Base-by-base conservation (phyloP, 2,797 vertebrate species). In the Sebastes oblongus region DNA sequence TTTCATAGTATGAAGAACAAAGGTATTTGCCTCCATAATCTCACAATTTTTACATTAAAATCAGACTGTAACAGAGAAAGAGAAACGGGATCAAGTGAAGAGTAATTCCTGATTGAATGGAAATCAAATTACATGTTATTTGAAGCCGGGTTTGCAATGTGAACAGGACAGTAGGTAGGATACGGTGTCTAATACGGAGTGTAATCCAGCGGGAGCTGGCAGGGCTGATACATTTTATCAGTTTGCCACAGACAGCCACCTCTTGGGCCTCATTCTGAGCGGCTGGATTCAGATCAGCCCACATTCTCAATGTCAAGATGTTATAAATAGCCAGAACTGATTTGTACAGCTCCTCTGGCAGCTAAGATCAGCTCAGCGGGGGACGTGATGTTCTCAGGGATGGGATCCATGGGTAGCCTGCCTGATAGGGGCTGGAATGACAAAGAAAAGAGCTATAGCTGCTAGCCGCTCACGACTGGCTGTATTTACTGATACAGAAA, bases 241-340 rank as follows among this genome's bases (percentile, higher is more conserved):
- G 89, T 91, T 90, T 81, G 88, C 85, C 82, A 87, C 92, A 92
- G 91, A 87, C 87, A 77, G 82, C 39, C 86, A 79, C 85, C 86
- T 93, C 85, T 73, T 25, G 75, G 86, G 87, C 85, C 85, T 86
- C 80, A 67, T 90, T 85, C 82, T 76, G 70, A 86, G 87, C 79
- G 24, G 72, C 88, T 79, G 87, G 80, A 90, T 93, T 92, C 93
- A 92, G 87, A 92, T 91, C 90, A 82, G 85, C 92, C 91, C 89
- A 89, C 90, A 94, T 92, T 92, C 91, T 94, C 89, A 91, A 91
- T 90, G 92, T 93, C 89, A 91, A 90, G 83, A 87, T 89, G 91
- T 90, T 89, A 93, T 91, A 94, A 94, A 94, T 93, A 94, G 89
- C 91, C 78, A 81, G 75, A 82, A 91, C 89, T 88, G 94, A 93